phyloP scores from a whole-genome alignment of 2,113 vertebrate species.

The Dermatemys mawii region DNA sequence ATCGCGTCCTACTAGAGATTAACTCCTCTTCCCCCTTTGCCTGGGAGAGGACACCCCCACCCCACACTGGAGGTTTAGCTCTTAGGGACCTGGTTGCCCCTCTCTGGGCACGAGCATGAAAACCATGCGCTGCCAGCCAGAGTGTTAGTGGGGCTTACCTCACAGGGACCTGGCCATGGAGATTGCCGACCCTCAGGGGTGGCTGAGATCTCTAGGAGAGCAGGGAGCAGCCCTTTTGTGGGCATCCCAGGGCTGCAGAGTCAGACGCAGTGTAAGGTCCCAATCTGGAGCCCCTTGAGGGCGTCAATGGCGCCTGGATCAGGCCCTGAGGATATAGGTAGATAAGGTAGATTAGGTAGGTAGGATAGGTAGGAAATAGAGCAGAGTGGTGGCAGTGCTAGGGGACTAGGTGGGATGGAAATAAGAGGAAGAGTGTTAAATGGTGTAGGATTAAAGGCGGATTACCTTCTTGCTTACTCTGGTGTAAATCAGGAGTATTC shows the following conservation, averaged over 20 bases:
- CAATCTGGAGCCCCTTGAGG: not conserved
- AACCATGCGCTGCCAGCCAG: too few species aligned
- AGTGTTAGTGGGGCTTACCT: not conserved
- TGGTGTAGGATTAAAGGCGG: not conserved
- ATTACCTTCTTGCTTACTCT: not conserved
- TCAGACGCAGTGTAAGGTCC: not conserved
- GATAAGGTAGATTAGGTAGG: conserved; percentile 13
- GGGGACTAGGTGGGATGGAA: not conserved
- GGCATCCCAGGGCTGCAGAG: not conserved
- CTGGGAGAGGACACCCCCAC: not conserved
- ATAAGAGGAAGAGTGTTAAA: not conserved
- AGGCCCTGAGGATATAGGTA: not conserved
- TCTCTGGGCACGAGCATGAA: not conserved
- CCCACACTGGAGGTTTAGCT: not conserved
- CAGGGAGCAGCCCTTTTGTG: too few species aligned
- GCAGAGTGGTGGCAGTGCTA: not conserved
- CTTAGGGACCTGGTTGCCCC: not conserved
- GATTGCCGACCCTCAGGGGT: not conserved
- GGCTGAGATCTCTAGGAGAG: not conserved
- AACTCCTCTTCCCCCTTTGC: not conserved
- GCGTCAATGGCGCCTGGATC: not conserved
- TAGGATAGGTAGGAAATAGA: conserved; percentile 13
- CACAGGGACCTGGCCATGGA: too few species aligned
- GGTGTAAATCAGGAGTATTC: not conserved
- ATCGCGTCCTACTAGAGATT: not conserved